Evolutionary conservation across 1,140 invertebrate genomes (phyloP), one percentile per base, ranked within the genome.

Genomic region (Uloborus diversus): DNA sequence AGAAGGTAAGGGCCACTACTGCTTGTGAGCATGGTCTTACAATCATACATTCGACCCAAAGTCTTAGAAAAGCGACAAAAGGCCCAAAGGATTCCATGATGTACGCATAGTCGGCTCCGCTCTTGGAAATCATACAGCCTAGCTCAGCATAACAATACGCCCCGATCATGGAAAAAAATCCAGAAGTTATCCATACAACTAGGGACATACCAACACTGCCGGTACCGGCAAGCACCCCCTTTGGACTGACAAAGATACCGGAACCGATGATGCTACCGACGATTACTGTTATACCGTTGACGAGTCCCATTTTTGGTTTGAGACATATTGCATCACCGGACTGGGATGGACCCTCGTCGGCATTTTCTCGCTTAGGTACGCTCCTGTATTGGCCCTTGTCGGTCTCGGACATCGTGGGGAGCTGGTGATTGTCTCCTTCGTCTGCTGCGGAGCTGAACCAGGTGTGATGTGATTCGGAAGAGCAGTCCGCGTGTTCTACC

Each of bases 41-140:
- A 82, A 98, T 97, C 92, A 98, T 96, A 83, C 95, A 96, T 86
- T 98, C 96, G 33, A 99, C 95, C 98, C 98, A 99, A 0, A 99
- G 89, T 51, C 97, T 90, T 80, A 85, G 37, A 33, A 85, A 85
- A 4, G 84, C 84, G 11, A 84, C 65, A 35, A 85, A 85, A 3
- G 96, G 94, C 0, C 97, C 97, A 85, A 99, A 98, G 0, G 96
- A 95, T 85, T 94, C 93, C 94, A 96, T 96, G 81, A 97, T 97
- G 86, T 98, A 98, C 0, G 96, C 96, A 87, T 98, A 98, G 88
- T 98, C 96, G 0, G 96, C 96, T 0, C 96, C 96, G 25, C 82
- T 83, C 59, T 84, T 84, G 13, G 84, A 84, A 35, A 84, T 84
- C 94, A 96, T 96, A 59, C 94, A 96, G 17, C 96, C 96, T 81